Conservation (phyloP, 2,888 invertebrate genomes). For the Andrena fulva region DNA sequence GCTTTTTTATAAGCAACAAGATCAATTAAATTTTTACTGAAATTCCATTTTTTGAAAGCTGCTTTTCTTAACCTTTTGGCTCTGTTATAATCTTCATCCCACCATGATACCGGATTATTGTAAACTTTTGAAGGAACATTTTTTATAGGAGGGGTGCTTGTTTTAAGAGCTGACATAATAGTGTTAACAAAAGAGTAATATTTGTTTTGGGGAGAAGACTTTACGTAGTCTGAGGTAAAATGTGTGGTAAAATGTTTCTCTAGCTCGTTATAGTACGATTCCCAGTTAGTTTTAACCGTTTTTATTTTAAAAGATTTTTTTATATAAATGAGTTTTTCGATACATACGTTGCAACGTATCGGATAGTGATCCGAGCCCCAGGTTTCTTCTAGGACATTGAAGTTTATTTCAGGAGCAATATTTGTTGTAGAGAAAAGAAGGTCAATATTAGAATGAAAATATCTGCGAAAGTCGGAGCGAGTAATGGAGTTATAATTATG, state of each 20-base stretch:
- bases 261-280: neutral
- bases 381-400: neutral
- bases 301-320: constrained; percentile 1
- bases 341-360: neutral
- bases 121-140: neutral
- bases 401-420: neutral
- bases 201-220: neutral
- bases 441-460: neutral
- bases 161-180: neutral
- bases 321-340: neutral
- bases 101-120: neutral
- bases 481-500: neutral
- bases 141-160: neutral
- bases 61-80: constrained; percentile 9
- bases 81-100: neutral
- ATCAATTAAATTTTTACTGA: neutral
- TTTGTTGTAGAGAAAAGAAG: neutral
- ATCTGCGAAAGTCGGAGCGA: neutral
- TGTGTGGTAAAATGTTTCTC: neutral
- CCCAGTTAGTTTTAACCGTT: neutral
- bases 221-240: neutral
- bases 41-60: constrained; percentile 3
- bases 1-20: neutral
- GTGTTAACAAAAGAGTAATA: neutral
- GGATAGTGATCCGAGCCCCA: neutral